phyloP scores from a whole-genome alignment of 2,888 invertebrate species.

The Pandemis cinnamomeana region DNA sequence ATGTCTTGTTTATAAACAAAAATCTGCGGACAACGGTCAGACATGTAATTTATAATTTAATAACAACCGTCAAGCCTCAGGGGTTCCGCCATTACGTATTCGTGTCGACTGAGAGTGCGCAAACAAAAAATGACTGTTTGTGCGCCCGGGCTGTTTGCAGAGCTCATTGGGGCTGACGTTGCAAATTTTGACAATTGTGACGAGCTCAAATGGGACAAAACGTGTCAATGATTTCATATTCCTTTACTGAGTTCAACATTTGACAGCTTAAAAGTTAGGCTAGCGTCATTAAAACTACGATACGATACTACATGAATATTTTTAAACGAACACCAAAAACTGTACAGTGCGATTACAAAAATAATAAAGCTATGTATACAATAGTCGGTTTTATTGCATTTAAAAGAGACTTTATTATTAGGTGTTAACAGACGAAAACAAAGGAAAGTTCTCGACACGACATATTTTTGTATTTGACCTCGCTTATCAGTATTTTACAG shows the following conservation, averaged over 20 bases:
- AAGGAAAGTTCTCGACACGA: too few relatives aligned
- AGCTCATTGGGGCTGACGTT: conserved; percentile 19
- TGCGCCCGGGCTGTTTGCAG: conserved; percentile 23
- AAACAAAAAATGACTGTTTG: conserved; percentile 42
- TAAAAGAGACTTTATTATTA: too few relatives aligned
- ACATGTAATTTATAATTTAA: conserved; percentile 38
- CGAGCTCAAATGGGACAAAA: not conserved
- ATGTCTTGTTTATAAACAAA: conserved; percentile 27
- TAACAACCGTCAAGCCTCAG: conserved; percentile 24
- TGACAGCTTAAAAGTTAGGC: too few relatives aligned
- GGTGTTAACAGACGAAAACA: too few relatives aligned
- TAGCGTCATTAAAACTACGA: too few relatives aligned
- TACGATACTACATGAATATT: too few relatives aligned
- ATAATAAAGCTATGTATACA: too few relatives aligned
- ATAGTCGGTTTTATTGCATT: too few relatives aligned
- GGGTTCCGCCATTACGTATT: conserved; percentile 41
- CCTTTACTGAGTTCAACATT: not conserved
- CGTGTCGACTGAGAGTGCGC: conserved; percentile 29
- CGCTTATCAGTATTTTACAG: too few relatives aligned
- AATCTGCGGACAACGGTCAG: conserved; percentile 17
- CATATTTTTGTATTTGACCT: too few relatives aligned
- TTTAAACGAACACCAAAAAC: too few relatives aligned
- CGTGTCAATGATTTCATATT: not conserved
- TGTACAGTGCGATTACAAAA: too few relatives aligned
- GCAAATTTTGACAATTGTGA: conserved; percentile 33